Percentiles rank a stretch among this genome's conserved stretches.
phyloP scores from a whole-genome alignment of 2,888 invertebrate species.

The Acleris emargana region DNA sequence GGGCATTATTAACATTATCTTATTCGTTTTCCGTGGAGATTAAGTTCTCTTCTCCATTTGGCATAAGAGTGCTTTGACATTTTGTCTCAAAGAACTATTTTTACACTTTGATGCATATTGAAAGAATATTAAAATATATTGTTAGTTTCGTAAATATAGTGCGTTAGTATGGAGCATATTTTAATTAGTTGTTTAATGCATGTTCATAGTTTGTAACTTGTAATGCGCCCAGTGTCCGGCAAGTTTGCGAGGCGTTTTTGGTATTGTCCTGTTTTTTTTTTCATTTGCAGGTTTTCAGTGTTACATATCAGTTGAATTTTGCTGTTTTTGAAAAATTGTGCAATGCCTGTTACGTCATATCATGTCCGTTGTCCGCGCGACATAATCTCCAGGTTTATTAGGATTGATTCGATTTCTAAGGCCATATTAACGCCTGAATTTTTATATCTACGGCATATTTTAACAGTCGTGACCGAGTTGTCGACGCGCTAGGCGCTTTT shows the following conservation, averaged over 20 bases:
- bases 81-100: constrained; percentile 76
- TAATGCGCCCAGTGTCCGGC: constrained; percentile 65
- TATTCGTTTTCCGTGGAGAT: constrained; percentile 31
- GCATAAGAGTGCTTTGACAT: constrained; percentile 64
- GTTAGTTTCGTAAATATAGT: constrained; percentile 77
- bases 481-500: no score
- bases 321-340: constrained; percentile 25
- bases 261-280: constrained; percentile 56
- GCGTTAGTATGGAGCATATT: constrained; percentile 75
- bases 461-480: not conserved
- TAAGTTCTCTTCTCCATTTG: constrained; percentile 40
- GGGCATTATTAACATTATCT: constrained; percentile 67
- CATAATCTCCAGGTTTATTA: constrained; percentile 5
- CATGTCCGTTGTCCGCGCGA: not conserved
- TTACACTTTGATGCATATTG: constrained; percentile 75
- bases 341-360: constrained; percentile 15
- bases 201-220: constrained; percentile 65
- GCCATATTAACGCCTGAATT: constrained; percentile 20
- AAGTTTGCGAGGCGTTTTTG: constrained; percentile 55
- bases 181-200: constrained; percentile 80
- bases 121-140: constrained; percentile 71
- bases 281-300: constrained; percentile 57
- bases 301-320: constrained; percentile 61
- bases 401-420: constrained; percentile 1
- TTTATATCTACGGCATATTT: not conserved